A percentile compares a stretch with the other conserved stretches of the same genome.
These are phyloP conservation scores for Torymus texanus DNA, from an alignment of 2,888 invertebrate species.

Conservation along the genomic window DNA sequence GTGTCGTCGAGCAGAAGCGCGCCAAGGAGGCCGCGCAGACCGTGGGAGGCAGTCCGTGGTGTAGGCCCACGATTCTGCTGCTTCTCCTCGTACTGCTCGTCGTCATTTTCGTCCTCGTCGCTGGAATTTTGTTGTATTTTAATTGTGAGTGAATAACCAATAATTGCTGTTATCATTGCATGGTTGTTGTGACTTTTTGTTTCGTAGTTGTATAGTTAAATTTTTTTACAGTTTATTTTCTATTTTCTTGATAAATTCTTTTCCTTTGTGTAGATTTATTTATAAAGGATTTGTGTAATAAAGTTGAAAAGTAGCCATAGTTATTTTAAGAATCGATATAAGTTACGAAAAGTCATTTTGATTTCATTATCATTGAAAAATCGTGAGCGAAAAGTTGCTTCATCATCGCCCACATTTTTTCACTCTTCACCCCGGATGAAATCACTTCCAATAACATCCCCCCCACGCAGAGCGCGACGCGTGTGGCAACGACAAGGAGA, in stretches of 20 bases:
- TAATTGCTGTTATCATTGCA: conserved; percentile 12
- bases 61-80: conserved; percentile 78
- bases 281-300: no score
- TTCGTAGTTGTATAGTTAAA: no score
- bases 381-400: neutral
- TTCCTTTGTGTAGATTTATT: no score
- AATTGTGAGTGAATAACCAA: conserved; percentile 77
- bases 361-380: neutral
- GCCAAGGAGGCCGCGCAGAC: conserved; percentile 69
- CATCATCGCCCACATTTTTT: no score
- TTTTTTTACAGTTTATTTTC: no score
- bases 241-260: no score
- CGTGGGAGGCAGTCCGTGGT: conserved; percentile 76
- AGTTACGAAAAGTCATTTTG: neutral
- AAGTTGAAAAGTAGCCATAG: neutral
- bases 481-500: neutral
- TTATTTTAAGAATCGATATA: neutral
- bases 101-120: conserved; percentile 78
- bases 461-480: neutral
- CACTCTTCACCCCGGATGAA: no score
- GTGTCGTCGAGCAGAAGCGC: conserved; percentile 72
- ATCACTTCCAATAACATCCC: no score
- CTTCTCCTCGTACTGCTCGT: conserved; percentile 78
- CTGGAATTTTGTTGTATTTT: conserved; percentile 79
- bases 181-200: neutral